Evolutionary conservation across 2,113 vertebrate species (phyloP).

Genomic region (Phrynosoma blainvillii): DNA sequence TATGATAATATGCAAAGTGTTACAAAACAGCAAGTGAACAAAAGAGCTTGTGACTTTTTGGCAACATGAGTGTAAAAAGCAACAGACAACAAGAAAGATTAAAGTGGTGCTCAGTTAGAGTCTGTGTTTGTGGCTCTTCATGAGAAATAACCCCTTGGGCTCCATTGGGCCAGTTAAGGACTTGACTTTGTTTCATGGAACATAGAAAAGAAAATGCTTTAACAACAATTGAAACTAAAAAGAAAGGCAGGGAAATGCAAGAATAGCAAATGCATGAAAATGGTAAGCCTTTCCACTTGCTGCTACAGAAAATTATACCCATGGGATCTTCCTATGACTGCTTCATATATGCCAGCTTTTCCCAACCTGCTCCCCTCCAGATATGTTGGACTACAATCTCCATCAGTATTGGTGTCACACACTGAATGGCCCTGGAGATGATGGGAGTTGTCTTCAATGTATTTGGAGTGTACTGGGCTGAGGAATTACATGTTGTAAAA

Average conservation of each 20-base stretch:
- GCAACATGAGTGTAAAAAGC: neutral
- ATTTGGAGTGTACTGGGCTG: neutral
- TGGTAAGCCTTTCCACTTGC: neutral
- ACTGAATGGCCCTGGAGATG: neutral
- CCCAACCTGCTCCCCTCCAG: neutral
- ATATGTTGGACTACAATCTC: neutral
- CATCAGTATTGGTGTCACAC: neutral
- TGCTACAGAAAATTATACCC: neutral
- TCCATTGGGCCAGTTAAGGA: neutral
- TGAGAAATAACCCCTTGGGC: neutral
- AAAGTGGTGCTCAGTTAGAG: neutral
- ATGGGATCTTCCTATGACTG: neutral
- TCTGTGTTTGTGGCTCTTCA: neutral
- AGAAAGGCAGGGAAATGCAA: too few species aligned
- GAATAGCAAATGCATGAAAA: neutral
- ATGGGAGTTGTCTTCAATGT: neutral
- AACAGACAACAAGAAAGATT: neutral
- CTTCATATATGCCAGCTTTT: neutral
- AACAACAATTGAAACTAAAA: neutral
- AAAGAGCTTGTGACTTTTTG: constrained; percentile 8
- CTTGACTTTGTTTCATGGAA: neutral
- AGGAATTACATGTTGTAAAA: neutral
- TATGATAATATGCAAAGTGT: constrained; percentile 32
- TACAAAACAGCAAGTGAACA: constrained; percentile 38
- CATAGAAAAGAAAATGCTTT: neutral